A percentile compares a stretch with the other conserved stretches of the same genome.
phyloP scores from a whole-genome alignment of 1,140 invertebrate genomes.

The Pseudomyrmex concolor region DNA sequence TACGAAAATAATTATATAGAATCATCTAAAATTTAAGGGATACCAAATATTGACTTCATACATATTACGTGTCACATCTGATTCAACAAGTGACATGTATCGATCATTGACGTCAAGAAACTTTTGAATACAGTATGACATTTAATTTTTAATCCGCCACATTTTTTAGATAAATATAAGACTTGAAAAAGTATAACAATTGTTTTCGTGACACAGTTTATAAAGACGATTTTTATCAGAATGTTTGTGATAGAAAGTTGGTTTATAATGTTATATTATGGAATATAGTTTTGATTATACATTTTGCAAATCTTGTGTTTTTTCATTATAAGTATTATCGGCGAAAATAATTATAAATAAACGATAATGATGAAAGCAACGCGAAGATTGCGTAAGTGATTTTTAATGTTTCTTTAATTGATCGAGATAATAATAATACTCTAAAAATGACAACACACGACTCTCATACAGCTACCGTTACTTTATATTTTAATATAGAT shows the following conservation, averaged over 20 bases:
- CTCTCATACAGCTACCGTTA: not conserved
- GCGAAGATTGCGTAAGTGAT: not conserved
- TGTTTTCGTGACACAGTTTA: no score
- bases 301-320: not conserved
- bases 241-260: no score
- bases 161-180: not conserved
- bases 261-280: no score
- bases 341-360: not conserved
- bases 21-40: not conserved
- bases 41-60: not conserved
- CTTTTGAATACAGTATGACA: not conserved
- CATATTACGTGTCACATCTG: not conserved
- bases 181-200: not conserved
- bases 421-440: not conserved
- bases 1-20: no score
- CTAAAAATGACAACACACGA: not conserved
- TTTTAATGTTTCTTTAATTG: not conserved
- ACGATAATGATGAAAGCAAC: not conserved
- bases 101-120: not conserved
- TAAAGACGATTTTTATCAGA: not conserved
- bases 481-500: no score
- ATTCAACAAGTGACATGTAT: slow-evolving; percentile 10
- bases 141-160: not conserved
- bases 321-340: not conserved
- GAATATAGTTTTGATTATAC: not conserved